These are phyloP conservation scores for Hyla sarda DNA, from an alignment of 2,113 vertebrate genomes.

Conservation along the genomic window DNA sequence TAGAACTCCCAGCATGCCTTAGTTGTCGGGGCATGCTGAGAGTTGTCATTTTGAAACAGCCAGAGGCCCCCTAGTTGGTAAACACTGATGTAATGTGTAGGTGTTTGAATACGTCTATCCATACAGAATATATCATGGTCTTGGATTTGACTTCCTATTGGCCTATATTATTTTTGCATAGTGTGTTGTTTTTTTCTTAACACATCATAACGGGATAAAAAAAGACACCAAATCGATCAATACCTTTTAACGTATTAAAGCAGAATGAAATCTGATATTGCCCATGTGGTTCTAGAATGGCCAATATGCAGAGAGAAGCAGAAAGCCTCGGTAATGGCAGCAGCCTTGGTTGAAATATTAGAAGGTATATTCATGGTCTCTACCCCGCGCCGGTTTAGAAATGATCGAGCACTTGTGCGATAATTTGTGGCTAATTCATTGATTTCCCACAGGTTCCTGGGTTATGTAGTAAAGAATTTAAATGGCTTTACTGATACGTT, in stretches of 20 bases:
- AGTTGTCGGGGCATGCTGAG: no score
- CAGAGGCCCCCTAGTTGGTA: no score
- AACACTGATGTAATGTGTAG: no score
- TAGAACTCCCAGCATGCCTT: no score
- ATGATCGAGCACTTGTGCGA: constrained; percentile 43
- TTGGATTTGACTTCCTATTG: not conserved
- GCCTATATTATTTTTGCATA: not conserved
- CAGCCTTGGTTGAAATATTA: not conserved
- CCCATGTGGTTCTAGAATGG: not conserved
- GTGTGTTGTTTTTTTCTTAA: not conserved
- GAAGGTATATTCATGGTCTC: not conserved
- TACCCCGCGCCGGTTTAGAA: not conserved
- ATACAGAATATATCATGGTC: not conserved
- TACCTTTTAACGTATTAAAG: constrained; percentile 43
- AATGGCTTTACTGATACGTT: constrained; percentile 33
- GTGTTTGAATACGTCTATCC: no score
- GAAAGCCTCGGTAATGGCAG: not conserved
- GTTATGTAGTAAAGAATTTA: constrained; percentile 10
- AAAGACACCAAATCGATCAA: not conserved
- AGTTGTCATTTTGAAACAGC: no score
- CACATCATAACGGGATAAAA: not conserved
- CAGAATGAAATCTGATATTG: constrained; percentile 25
- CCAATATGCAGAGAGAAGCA: not conserved
- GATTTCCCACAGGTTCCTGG: constrained; percentile 40
- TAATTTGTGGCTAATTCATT: constrained; percentile 54